phyloP scores from a whole-genome alignment of 2,113 vertebrate genomes.

The Ploceus nigricollis region DNA sequence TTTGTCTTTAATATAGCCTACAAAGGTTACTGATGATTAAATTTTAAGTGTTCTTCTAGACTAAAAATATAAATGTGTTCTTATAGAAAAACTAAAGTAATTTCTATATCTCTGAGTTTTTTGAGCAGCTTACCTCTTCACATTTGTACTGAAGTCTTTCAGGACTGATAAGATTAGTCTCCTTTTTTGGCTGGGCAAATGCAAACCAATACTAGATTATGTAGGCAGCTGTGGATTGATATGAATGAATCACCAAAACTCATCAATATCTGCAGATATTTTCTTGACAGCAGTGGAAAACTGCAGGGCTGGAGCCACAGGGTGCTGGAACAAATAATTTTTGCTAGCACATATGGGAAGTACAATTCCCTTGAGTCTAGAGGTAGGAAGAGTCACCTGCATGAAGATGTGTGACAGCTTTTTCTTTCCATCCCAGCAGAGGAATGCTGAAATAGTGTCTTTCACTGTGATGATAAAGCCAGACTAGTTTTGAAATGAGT shows the following conservation, averaged over 20 bases:
- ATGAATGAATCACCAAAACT: not conserved
- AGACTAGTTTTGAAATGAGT: not conserved
- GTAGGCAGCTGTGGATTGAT: not conserved
- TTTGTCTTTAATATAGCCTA: not conserved
- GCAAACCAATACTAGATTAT: not conserved
- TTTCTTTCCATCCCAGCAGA: not conserved
- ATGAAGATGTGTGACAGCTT: not conserved
- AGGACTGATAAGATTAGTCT: not conserved
- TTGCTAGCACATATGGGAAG: not conserved
- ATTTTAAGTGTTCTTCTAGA: not conserved
- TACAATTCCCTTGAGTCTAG: not conserved
- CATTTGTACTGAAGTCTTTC: not conserved
- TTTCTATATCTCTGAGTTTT: not conserved
- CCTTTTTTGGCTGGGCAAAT: not conserved
- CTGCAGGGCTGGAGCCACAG: accelerated
- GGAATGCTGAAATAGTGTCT: not conserved
- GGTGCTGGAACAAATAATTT: not conserved
- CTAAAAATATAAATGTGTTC: not conserved
- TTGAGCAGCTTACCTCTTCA: not conserved
- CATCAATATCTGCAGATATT: not conserved
- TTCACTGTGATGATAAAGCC: not conserved
- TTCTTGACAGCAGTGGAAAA: not conserved
- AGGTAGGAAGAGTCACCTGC: not conserved
- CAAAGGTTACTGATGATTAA: not conserved
- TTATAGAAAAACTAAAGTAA: not conserved